Conservation (phyloP, 2,888 invertebrate genomes). For the Agrochola lychnidis region DNA sequence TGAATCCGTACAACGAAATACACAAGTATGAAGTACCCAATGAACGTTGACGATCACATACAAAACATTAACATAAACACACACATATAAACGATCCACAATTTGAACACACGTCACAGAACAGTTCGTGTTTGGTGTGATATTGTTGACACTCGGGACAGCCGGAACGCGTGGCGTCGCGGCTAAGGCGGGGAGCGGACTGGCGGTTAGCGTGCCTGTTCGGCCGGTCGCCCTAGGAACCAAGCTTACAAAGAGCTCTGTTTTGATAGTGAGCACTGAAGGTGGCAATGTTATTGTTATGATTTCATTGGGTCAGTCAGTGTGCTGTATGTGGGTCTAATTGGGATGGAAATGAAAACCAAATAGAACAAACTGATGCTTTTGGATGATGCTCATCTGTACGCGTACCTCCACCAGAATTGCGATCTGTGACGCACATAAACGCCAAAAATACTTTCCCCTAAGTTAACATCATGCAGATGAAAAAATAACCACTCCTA, state of each 20-base stretch:
- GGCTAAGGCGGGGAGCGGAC: conserved; percentile 54
- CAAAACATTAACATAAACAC: conserved; percentile 59
- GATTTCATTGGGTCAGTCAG: conserved; percentile 29
- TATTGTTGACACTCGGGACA: conserved; percentile 47
- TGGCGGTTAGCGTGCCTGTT: conserved; percentile 50
- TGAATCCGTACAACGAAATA: conserved; percentile 40
- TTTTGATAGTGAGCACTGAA: conserved; percentile 59
- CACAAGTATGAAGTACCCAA: conserved; percentile 43
- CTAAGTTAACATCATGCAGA: neutral
- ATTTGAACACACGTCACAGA: conserved; percentile 60
- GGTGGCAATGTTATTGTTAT: conserved; percentile 61
- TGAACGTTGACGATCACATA: conserved; percentile 58
- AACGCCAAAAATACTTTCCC: neutral
- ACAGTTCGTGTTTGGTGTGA: conserved; percentile 44
- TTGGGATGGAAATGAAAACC: neutral
- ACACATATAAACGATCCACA: conserved; percentile 62
- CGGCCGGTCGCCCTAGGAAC: conserved; percentile 55
- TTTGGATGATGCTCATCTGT: neutral
- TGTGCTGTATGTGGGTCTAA: neutral
- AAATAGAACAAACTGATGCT: conserved; percentile 1
- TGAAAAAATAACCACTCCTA: neutral
- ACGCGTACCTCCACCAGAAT: neutral
- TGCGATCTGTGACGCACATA: no score
- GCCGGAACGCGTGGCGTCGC: conserved; percentile 50
- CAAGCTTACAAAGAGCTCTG: conserved; percentile 54